A percentile compares a stretch with the other conserved stretches of the same genome.
These are phyloP conservation scores for Hirtodrosophila trivittata DNA, from an alignment of 2,888 invertebrate species.

Conservation along the genomic window DNA sequence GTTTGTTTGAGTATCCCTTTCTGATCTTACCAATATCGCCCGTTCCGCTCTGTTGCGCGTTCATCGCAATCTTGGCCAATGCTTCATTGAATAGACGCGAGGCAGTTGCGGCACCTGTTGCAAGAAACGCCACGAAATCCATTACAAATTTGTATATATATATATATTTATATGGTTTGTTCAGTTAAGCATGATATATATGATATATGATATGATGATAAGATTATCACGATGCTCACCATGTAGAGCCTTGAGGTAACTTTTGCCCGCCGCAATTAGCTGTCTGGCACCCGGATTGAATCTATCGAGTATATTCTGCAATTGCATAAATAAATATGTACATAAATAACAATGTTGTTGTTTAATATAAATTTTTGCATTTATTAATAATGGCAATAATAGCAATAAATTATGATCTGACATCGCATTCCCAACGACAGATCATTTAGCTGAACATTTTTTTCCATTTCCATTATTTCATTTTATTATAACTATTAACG, in stretches of 20 bases:
- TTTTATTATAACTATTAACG: constrained; percentile 28
- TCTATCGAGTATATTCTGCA: constrained; percentile 97
- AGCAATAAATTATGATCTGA: constrained; percentile 52
- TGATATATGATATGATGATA: constrained; percentile 9
- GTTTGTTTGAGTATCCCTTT: background rate
- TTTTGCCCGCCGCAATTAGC: constrained; percentile 96
- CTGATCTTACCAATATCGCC: constrained; percentile 91
- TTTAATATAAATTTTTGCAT: constrained; percentile 18
- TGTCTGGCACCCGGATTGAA: constrained; percentile 97
- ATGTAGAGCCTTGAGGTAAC: constrained; percentile 96
- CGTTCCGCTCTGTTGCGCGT: constrained; percentile 95
- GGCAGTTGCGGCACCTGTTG: constrained; percentile 93
- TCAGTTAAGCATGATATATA: constrained; percentile 6
- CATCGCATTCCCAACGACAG: constrained; percentile 33
- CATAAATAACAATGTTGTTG: constrained; percentile 24
- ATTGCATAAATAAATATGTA: constrained; percentile 82
- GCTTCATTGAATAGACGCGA: constrained; percentile 94
- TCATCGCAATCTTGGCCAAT: constrained; percentile 92
- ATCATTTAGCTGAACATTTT: constrained; percentile 25
- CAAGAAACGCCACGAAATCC: constrained; percentile 58
- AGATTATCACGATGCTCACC: constrained; percentile 87
- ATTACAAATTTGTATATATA: constrained; percentile 56
- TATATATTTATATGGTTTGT: constrained; percentile 20
- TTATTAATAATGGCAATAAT: constrained; percentile 40
- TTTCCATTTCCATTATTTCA: constrained; percentile 25